Conservation (phyloP, 2,888 invertebrate genomes). For the Platerodrilus igneus region DNA sequence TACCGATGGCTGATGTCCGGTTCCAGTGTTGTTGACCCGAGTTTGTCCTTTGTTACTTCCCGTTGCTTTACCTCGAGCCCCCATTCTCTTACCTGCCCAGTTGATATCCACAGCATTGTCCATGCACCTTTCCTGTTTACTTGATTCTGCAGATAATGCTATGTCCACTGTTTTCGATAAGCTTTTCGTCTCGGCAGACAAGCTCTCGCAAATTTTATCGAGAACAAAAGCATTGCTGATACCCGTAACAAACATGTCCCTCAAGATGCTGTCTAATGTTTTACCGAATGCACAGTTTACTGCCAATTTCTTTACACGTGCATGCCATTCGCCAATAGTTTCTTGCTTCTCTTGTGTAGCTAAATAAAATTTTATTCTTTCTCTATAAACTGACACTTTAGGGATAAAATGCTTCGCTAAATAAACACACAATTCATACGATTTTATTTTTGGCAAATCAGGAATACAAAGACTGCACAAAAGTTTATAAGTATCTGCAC, state of each 20-base stretch:
- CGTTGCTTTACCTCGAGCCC: too few relatives aligned
- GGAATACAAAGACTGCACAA: conserved; percentile 28
- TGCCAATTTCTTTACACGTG: conserved; percentile 24
- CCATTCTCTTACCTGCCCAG: too few relatives aligned
- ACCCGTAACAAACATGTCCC: conserved; percentile 25
- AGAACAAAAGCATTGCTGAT: too few relatives aligned
- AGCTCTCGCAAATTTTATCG: too few relatives aligned
- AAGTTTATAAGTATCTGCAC: conserved; percentile 25
- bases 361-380: conserved; percentile 27
- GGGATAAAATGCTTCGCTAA: not conserved
- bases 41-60: too few relatives aligned
- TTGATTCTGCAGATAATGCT: too few relatives aligned
- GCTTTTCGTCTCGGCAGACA: too few relatives aligned
- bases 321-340: conserved; percentile 24
- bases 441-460: conserved; percentile 26
- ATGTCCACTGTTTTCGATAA: too few relatives aligned
- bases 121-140: conserved; percentile 5
- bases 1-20: too few relatives aligned
- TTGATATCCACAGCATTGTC: too few relatives aligned
- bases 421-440: conserved; percentile 21
- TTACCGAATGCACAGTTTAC: conserved; percentile 28
- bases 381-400: conserved; percentile 10
- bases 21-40: too few relatives aligned
- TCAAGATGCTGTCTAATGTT: conserved; percentile 15
- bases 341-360: conserved; percentile 24